Conservation (phyloP, 1,140 invertebrate genomes). For the Microplitis mediator region DNA sequence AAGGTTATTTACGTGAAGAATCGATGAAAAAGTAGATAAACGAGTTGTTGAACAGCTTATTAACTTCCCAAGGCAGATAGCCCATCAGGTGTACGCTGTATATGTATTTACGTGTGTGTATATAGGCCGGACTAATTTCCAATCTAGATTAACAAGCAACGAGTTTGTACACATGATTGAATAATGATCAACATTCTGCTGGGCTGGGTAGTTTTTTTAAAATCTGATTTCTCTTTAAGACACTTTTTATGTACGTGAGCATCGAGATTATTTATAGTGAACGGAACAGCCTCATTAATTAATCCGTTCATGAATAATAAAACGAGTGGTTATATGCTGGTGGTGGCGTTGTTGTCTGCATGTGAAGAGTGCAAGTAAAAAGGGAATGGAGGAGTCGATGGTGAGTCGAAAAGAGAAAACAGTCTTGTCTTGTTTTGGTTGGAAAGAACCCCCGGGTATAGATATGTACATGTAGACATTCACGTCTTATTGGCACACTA, state of each 20-base stretch:
- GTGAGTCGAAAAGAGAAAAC: constrained; percentile 19
- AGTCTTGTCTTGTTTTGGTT: not conserved
- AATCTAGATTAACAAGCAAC: constrained; percentile 10
- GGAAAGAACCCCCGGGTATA: constrained; percentile 30
- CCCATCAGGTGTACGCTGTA: too few relatives aligned
- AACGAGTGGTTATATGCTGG: not conserved
- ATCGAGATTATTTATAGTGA: constrained; percentile 18
- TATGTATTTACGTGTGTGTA: too few relatives aligned
- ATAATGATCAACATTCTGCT: not conserved
- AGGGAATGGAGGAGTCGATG: too few relatives aligned
- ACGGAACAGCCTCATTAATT: constrained; percentile 34
- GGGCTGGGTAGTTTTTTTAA: too few relatives aligned
- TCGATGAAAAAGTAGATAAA: too few relatives aligned
- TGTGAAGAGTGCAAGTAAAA: too few relatives aligned
- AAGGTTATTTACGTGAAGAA: too few relatives aligned
- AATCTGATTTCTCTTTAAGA: not conserved
- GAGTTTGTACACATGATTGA: constrained; percentile 6
- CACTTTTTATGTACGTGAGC: constrained; percentile 20
- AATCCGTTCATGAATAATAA: constrained; percentile 32
- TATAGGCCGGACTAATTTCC: not conserved
- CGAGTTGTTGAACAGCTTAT: too few relatives aligned
- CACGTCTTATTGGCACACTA: constrained; percentile 39
- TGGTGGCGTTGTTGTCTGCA: not conserved
- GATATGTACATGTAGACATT: constrained; percentile 5
- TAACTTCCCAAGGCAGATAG: too few relatives aligned